These are phyloP conservation scores for Poecilia picta DNA, from an alignment of 2,797 vertebrate species.

Conservation along the genomic window DNA sequence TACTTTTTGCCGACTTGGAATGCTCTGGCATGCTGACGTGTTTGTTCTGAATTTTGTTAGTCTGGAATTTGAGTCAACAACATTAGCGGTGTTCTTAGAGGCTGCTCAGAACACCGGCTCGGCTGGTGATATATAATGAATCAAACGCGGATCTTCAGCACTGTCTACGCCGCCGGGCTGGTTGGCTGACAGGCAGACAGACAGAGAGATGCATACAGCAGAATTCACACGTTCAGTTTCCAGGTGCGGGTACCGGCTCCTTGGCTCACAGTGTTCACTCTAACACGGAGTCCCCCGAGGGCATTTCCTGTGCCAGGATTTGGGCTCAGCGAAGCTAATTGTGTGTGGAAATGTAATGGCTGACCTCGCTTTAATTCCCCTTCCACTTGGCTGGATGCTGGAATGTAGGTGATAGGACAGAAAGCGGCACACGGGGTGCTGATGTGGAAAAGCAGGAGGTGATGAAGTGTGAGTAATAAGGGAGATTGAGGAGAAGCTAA, in stretches of 20 bases:
- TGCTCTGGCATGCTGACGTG: conserved; percentile 29
- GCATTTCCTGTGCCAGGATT: conserved; percentile 66
- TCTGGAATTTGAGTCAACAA: conserved; percentile 50
- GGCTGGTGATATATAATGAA: conserved; percentile 56
- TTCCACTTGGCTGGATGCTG: conserved; percentile 73
- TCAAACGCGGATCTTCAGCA: conserved; percentile 41
- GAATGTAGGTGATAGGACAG: conserved; percentile 75
- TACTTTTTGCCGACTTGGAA: conserved; percentile 20
- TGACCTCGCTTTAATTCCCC: conserved; percentile 80
- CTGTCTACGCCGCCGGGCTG: conserved; percentile 16
- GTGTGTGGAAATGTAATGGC: conserved; percentile 80
- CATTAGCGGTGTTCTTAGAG: conserved; percentile 21
- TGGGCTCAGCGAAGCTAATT: conserved; percentile 76
- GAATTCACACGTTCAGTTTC: conserved; percentile 52
- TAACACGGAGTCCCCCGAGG: conserved; percentile 59
- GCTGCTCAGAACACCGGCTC: conserved; percentile 25
- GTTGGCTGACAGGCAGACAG: conserved; percentile 4
- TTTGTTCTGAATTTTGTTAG: conserved; percentile 56
- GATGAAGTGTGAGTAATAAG: conserved; percentile 83
- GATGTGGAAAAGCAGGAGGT: conserved; percentile 77
- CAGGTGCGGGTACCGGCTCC: conserved; percentile 59
- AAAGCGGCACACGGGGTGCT: conserved; percentile 67
- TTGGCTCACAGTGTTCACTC: conserved; percentile 61
- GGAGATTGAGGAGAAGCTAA: conserved; percentile 84
- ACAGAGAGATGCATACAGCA: conserved; percentile 43